A percentile compares a stretch with the other conserved stretches of the same genome.
Evolutionary conservation across 2,797 vertebrate genomes (phyloP).

Genomic region (Enteromius viviparus): DNA sequence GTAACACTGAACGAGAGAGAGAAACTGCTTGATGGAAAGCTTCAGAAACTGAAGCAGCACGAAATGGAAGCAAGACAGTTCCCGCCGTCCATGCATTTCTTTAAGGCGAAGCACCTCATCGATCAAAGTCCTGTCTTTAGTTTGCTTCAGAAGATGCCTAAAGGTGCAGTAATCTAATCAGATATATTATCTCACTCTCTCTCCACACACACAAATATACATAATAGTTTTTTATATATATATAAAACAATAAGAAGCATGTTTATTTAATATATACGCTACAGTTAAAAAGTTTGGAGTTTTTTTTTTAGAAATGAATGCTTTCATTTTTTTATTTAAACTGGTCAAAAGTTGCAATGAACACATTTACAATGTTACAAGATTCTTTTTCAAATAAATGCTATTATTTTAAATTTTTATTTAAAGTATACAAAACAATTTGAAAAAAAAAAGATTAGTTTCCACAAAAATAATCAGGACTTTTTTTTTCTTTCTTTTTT

Average conservation of each 20-base stretch:
- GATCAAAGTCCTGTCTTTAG: conserved; percentile 69
- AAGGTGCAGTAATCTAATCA: conserved; percentile 63
- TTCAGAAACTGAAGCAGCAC: conserved; percentile 76
- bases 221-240: no score
- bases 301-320: not conserved
- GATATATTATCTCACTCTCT: not conserved
- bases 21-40: conserved; percentile 70
- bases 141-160: conserved; percentile 79
- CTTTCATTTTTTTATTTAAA: not conserved
- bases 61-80: conserved; percentile 75
- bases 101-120: conserved; percentile 80
- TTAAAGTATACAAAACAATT: not conserved
- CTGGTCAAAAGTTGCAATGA: not conserved
- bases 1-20: conserved; percentile 75
- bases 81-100: conserved; percentile 92
- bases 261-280: not conserved
- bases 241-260: no score
- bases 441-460: no score
- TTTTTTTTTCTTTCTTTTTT: not conserved
- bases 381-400: not conserved
- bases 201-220: no score
- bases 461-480: not conserved
- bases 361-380: not conserved
- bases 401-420: not conserved
- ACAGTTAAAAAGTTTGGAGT: not conserved